A percentile compares a stretch with the other conserved stretches of the same genome.
Conservation (phyloP, 2,888 invertebrate genomes). For the Rotaria socialis region DNA sequence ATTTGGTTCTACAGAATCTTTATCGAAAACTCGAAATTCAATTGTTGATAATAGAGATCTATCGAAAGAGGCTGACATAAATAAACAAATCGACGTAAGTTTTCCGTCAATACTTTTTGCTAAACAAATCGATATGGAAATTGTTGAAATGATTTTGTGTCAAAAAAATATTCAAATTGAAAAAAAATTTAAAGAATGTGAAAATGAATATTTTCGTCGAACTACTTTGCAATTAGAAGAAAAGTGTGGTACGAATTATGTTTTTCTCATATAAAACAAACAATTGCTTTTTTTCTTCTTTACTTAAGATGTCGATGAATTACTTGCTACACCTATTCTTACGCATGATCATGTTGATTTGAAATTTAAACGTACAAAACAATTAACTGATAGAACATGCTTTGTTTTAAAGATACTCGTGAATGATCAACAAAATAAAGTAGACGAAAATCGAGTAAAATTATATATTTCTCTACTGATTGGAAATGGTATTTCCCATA, state of each 20-base stretch:
- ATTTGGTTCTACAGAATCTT: too few relatives aligned
- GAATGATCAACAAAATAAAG: not conserved
- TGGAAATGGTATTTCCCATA: not conserved
- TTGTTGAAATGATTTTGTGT: not conserved
- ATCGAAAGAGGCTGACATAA: not conserved
- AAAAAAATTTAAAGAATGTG: not conserved
- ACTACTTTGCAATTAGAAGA: not conserved
- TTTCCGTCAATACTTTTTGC: not conserved
- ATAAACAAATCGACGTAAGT: not conserved
- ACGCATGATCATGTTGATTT: not conserved
- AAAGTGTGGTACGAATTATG: not conserved
- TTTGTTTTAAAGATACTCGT: not conserved
- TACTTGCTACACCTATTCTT: not conserved
- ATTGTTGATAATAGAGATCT: too few relatives aligned
- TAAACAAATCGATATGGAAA: not conserved
- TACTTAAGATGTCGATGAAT: not conserved
- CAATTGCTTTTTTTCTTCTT: not conserved
- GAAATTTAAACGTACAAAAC: not conserved
- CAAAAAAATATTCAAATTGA: not conserved
- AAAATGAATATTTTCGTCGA: slow-evolving; percentile 6
- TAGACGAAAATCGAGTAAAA: not conserved
- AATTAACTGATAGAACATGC: not conserved
- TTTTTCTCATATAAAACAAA: too few relatives aligned
- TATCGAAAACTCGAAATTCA: too few relatives aligned
- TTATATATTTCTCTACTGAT: not conserved